Base-by-base conservation (phyloP, 2,888 invertebrate species). In the Eupithecia dodoneata region DNA sequence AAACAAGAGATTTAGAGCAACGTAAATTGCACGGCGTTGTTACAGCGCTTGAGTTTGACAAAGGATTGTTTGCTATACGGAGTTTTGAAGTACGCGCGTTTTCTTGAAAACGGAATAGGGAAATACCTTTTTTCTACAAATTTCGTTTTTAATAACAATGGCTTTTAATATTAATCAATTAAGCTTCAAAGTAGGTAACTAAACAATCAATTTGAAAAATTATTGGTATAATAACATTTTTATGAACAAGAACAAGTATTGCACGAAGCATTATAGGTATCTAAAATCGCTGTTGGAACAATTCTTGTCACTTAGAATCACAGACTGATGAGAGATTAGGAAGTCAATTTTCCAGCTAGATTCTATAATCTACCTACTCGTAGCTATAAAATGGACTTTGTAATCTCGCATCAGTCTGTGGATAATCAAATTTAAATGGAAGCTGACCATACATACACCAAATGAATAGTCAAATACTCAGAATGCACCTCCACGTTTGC, bases 1-100 rank as follows among this genome's bases (percentile, higher is more conserved):
- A 81, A 82, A 82, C 80, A 80, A 76, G 75, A 77, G 77, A 81
- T 81, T 80, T 81, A 79, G 76, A 73, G 78, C 72, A 71, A 77
- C 76, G 73, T 76, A 79, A 80, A 82, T 81, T 82, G 79, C 81
- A 82, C 77, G 67, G 77, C 78, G 76, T 78, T 81, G 76, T 70
- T 74, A 73, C 71, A 75, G 42, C 72, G 71, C 75, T 76, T 49
- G 70, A 73, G 73, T 79, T 76, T 79, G 79, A 79, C 79, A 79
- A 79, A 79, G 77, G 67, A n/a, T n/a, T 75, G 73, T 79, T 79
- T 77, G 74, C 79, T 75, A 70, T 72, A 73, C 65, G 73, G 13
- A 71, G 63, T 73, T 72, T 73, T 72, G 76, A 71, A 73, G 71
- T 78, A 71, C 71, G 59, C 30, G 72, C 69, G 42, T 67, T 72